Conservation (phyloP, 2,888 invertebrate species). For the Ophion ellenae region DNA sequence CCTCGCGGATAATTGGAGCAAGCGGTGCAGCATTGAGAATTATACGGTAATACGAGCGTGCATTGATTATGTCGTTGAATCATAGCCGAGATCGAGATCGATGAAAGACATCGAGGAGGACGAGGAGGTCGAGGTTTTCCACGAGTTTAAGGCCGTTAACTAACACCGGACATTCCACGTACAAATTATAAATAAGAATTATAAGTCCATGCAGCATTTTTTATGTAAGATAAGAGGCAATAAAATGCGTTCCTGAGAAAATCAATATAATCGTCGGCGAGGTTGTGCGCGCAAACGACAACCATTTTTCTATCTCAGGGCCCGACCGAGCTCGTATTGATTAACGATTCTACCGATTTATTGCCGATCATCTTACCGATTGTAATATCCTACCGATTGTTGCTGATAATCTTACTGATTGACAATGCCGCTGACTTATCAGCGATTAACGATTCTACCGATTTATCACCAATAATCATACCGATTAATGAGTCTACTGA, state of each 20-base stretch:
- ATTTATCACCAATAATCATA: not conserved
- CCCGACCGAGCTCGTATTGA: not conserved
- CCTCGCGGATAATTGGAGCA: slow-evolving; percentile 68
- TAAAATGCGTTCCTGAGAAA: not conserved
- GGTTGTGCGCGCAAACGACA: not conserved
- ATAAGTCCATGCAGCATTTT: not conserved
- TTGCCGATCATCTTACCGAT: not conserved
- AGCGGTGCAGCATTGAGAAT: slow-evolving; percentile 56
- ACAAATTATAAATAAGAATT: slow-evolving; percentile 23
- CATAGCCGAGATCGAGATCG: slow-evolving; percentile 58
- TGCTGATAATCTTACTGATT: not conserved
- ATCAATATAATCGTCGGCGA: not conserved
- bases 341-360: not conserved
- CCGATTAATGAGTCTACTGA: too few relatives aligned
- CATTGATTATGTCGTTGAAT: slow-evolving; percentile 58
- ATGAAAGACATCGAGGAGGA: slow-evolving; percentile 17
- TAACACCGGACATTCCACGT: slow-evolving; percentile 21
- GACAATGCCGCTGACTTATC: too few relatives aligned
- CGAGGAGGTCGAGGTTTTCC: slow-evolving; percentile 57
- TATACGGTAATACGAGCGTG: slow-evolving; percentile 49
- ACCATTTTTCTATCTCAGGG: not conserved
- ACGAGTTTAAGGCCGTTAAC: slow-evolving; percentile 56
- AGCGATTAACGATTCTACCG: not conserved
- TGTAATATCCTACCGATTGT: not conserved
- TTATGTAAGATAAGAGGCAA: not conserved